Base-by-base conservation (phyloP, 2,888 invertebrate species). In the Habrosyne pyritoides region DNA sequence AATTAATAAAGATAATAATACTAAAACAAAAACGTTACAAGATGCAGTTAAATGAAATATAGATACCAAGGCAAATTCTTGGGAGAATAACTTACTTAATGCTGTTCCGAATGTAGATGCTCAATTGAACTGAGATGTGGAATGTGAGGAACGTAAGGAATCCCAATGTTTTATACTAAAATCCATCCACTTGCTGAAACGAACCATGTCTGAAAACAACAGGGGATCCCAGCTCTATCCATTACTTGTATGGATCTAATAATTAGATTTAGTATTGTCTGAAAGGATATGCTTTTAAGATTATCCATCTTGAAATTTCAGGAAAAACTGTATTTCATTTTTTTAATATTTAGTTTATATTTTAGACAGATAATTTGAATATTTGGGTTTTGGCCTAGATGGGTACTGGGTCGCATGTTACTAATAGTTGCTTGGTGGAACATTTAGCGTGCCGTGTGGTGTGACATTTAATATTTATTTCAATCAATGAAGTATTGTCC, bases 121-220 rank as follows among this genome's bases (percentile, higher is more conserved):
- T 61, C 63, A 59, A 65, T 67, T 54, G 67, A 55, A 64, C 59
- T 58, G 65, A 56, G 57, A 53, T 53, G 47, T 55, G 60, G 74
- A 83, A 71, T 87, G 85, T 83, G 79, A 66, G 54, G 68, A 71
- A 46, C 54, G 52, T 36, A n/a, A 47, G 46, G 33, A 53, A 54
- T 57, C 30, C 61, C 24, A 56, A 54, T 73, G 59, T 83, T 89
- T 84, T 89, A 89, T 89, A 89, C 79, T 63, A 54, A 65, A 75
- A 56, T 60, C 56, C 53, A 65, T 69, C 58, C 69, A 72, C 66
- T 64, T 58, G 69, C 53, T 49, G 61, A 70, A 88, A 84, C 77
- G 61, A 88, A 86, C 79, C 87, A 59, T 78, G 68, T 60, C 81
- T 63, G 55, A 53, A 71, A 67, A 65, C 86, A 60, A 67, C 77